Base-by-base conservation (phyloP, 2,888 invertebrate genomes). In the Nebria brevicollis region DNA sequence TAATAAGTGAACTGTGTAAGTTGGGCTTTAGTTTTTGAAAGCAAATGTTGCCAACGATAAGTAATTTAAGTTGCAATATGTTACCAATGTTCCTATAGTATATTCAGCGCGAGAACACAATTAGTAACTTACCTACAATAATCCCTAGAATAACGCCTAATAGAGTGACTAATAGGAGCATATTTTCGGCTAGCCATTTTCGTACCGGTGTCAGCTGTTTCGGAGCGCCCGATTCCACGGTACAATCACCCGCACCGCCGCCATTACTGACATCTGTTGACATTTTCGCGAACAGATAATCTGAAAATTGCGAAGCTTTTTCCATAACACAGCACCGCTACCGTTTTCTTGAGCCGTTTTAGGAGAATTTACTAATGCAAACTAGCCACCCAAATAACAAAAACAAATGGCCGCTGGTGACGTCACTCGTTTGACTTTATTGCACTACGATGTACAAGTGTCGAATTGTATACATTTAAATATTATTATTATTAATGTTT, bases 201-300 rank as follows among this genome's bases (percentile, higher is more conserved):
- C 90, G 91, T 77, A 92, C 89, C 78, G 93, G 94, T 84, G 93
- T 93, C 83, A 92, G 91, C 88, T 94, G 94, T 83, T 92, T 90
- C 84, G 92, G 92, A 84, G 93, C 93, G 84, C 84, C 82, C 72
- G 84, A 84, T 81, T 85, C 84, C 83, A 84, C 84, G 86, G 92
- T 91, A 83, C 90, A 88, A 86, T 90, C 86, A 66, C 86, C 92
- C 87, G 83, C 87, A 87, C 82, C 87, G 86, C 84, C 86, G 82
- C 87, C 70, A 54, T 54, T 91, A 84, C 91, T 89, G 85, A 91
- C 91, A 84, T 92, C 92, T 85, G 93, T 92, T 88, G 94, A 94
- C 94, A 95, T 94, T 92, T 94, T 94, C 89, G 94, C 94, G 89
- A 94, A 94, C 90, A 94, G 91, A 90, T 94, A 95, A 90, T 94